Evolutionary conservation across 2,797 vertebrate genomes (phyloP).

Genomic region (Otolemur crassicaudatus): DNA sequence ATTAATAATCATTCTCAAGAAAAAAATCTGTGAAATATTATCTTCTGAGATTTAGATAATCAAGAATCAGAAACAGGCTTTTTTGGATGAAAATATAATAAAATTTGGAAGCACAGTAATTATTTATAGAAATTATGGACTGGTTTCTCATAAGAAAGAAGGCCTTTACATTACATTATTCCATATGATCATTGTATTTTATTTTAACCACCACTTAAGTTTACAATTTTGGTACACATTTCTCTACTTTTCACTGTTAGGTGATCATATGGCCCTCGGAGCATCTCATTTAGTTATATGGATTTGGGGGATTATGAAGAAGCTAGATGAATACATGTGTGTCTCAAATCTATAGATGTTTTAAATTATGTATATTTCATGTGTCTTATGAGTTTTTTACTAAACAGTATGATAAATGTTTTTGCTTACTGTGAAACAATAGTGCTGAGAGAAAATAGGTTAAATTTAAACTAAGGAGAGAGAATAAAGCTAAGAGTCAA

Average conservation of each 20-base stretch:
- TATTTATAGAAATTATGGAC: conserved; percentile 25
- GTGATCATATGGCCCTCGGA: neutral
- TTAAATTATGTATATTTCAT: neutral
- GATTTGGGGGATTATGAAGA: neutral
- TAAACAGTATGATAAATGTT: conserved; percentile 6
- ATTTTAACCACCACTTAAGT: neutral
- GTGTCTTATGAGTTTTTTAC: neutral
- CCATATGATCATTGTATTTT: neutral
- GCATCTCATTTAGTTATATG: neutral
- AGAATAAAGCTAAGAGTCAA: conserved; percentile 16
- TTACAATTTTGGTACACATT: neutral
- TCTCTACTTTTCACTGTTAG: neutral
- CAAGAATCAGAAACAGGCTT: neutral
- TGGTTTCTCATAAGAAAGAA: conserved; percentile 29
- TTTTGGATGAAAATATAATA: conserved; percentile 21
- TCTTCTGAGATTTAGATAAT: neutral
- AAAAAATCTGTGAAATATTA: neutral
- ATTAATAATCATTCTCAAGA: neutral
- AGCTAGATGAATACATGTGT: neutral
- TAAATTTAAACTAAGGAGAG: neutral
- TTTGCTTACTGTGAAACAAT: neutral
- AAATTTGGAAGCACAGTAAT: neutral
- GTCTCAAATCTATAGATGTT: neutral
- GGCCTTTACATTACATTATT: neutral
- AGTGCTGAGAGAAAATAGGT: neutral